Base-by-base conservation (phyloP, 2,888 invertebrate species). In the Trissolcus japonicus region DNA sequence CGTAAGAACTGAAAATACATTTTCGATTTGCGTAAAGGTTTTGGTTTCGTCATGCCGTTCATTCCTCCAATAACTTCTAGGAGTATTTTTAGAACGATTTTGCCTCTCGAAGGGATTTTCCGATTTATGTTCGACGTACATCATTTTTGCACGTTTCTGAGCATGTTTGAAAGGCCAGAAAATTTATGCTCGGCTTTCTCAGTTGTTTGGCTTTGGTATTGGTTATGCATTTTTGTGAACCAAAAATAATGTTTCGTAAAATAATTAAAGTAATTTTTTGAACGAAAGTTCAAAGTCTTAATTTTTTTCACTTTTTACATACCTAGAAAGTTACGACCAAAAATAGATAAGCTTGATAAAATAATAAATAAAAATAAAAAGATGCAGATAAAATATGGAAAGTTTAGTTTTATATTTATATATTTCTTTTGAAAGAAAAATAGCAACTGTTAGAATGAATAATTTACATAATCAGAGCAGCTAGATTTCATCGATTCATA, bases 1-100 rank as follows among this genome's bases (percentile, higher is more conserved):
- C 62, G 54, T 48, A 54, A 43, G 48, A 59, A 16, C 55, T 55
- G 54, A 66, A 66, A 66, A 73, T 66, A 73, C 21, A 61, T 55
- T n/a, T n/a, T 66, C 25, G 66, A 60, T 73, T 66, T 65, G 51
- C 19, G 43, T 48, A 53, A 54, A 65, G 35, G 40, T 66, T 65
- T 16, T 11, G 21, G n/a, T 51, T 48, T 41, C 50, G 41, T 62
- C 51, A 35, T 35, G 11, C 35, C 9, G 35, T 35, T 35, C 35
- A 9, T 7, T 35, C 35, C 11, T 35, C 7, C 35, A 65, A 56
- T 65, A 35, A 35, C 11, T 35, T 9, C 25, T 25, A 25, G 25
- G 25, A 6, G 6, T 35, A 35, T 35, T 35, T 35, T 35, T 35
- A 35, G 35, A 35, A 7, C 11, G 9, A 35, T 35, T 35, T 11